phyloP scores from a whole-genome alignment of 2,797 vertebrate species.

The Chrysocyon brachyurus region DNA sequence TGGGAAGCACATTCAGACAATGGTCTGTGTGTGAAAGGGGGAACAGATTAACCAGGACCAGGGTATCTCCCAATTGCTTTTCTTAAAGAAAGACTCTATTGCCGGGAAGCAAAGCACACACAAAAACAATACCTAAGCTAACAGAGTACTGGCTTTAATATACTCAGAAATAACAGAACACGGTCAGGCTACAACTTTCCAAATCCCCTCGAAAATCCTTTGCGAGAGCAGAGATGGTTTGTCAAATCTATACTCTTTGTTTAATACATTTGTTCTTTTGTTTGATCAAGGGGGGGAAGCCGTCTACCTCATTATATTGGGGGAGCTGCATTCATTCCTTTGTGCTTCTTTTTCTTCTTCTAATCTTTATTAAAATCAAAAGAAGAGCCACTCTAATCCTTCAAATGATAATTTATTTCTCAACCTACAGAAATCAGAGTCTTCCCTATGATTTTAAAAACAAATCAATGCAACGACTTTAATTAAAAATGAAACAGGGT shows the following conservation, averaged over 20 bases:
- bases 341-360: conserved; percentile 82
- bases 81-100: conserved; percentile 83
- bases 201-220: conserved; percentile 83
- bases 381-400: conserved; percentile 84
- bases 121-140: conserved; percentile 82
- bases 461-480: conserved; percentile 87
- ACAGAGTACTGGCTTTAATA: conserved; percentile 82
- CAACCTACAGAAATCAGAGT: conserved; percentile 82
- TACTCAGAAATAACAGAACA: conserved; percentile 80
- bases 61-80: conserved; percentile 82
- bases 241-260: conserved; percentile 82
- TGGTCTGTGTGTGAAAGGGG: conserved; percentile 74
- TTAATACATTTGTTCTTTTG: conserved; percentile 84
- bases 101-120: conserved; percentile 84
- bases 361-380: conserved; percentile 90
- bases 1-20: conserved; percentile 75
- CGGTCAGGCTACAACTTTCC: conserved; percentile 71
- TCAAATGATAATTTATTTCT: conserved; percentile 88
- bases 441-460: conserved; percentile 83
- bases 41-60: conserved; percentile 69
- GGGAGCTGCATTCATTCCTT: conserved; percentile 82
- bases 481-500: conserved; percentile 88
- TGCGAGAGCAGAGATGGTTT: conserved; percentile 77
- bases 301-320: conserved; percentile 77
- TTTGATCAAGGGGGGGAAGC: conserved; percentile 77